Conservation (phyloP, 2,888 invertebrate species). For the Adelognathus sp. region DNA sequence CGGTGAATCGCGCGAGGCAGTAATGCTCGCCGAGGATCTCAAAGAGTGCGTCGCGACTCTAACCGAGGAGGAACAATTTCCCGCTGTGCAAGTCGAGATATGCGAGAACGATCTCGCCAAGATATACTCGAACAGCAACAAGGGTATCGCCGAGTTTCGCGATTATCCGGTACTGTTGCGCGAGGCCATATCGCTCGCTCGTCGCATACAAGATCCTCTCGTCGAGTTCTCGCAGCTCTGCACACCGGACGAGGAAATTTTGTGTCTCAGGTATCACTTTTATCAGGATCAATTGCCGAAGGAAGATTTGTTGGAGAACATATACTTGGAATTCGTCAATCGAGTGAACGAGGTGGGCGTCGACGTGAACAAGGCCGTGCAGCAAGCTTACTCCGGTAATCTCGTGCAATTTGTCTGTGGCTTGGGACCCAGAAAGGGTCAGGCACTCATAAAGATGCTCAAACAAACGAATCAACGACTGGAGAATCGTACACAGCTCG, state of each 20-base stretch:
- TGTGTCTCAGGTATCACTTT: conserved; percentile 96
- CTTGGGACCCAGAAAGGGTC: conserved; percentile 96
- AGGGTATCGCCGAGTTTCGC: conserved; percentile 92
- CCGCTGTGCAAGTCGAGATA: conserved; percentile 93
- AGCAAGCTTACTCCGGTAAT: conserved; percentile 93
- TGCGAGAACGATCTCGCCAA: conserved; percentile 97
- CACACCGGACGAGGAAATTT: conserved; percentile 97
- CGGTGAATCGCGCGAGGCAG: conserved; percentile 94
- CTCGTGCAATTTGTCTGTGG: conserved; percentile 98
- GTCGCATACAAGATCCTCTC: conserved; percentile 96
- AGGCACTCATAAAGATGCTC: conserved; percentile 91
- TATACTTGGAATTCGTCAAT: conserved; percentile 95
- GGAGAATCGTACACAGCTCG: conserved; percentile 97
- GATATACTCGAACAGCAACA: conserved; percentile 95
- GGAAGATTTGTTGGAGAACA: conserved; percentile 92
- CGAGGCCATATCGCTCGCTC: conserved; percentile 96
- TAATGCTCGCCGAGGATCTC: conserved; percentile 91
- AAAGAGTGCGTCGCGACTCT: conserved; percentile 88
- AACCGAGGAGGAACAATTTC: conserved; percentile 93
- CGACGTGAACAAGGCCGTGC: conserved; percentile 96
- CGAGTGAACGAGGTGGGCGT: conserved; percentile 99
- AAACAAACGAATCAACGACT: conserved; percentile 95
- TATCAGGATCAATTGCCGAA: conserved; percentile 91
- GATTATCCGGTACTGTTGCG: conserved; percentile 95
- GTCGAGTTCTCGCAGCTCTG: conserved; percentile 98